Evolutionary conservation across 1,140 invertebrate genomes (phyloP).

Genomic region (Drosophila busckii): DNA sequence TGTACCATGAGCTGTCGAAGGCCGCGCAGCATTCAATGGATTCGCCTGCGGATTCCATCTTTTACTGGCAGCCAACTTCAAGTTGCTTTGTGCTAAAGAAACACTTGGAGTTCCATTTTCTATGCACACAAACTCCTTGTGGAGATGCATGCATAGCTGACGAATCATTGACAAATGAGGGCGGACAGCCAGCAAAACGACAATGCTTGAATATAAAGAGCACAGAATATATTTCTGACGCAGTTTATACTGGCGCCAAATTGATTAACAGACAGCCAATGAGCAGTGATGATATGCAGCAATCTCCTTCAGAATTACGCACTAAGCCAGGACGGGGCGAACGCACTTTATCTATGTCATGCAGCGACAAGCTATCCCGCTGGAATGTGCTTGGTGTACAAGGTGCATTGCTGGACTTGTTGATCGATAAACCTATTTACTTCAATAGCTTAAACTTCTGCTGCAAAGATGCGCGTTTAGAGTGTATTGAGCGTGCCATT

Average conservation of each 20-base stretch:
- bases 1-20: conserved; percentile 80
- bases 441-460: conserved; percentile 87
- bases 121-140: conserved; percentile 92
- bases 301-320: conserved; percentile 84
- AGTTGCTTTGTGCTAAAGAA: conserved; percentile 80
- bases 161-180: background rate
- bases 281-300: conserved; percentile 52
- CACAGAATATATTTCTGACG: background rate
- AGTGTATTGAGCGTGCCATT: conserved; percentile 85
- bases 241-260: conserved; percentile 91
- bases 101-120: conserved; percentile 90
- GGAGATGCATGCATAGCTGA: conserved; percentile 86
- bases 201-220: conserved; percentile 6
- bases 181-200: conserved; percentile 52
- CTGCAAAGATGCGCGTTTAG: conserved; percentile 82
- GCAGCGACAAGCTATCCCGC: conserved; percentile 94
- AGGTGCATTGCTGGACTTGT: conserved; percentile 86
- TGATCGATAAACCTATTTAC: conserved; percentile 85
- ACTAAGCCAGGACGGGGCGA: conserved; percentile 96
- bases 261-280: conserved; percentile 84
- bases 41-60: conserved; percentile 50
- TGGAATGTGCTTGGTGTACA: conserved; percentile 92
- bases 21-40: conserved; percentile 78
- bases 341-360: conserved; percentile 92
- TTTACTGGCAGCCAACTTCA: conserved; percentile 46